Conservation (phyloP, 2,797 vertebrate genomes). For the Anableps anableps region DNA sequence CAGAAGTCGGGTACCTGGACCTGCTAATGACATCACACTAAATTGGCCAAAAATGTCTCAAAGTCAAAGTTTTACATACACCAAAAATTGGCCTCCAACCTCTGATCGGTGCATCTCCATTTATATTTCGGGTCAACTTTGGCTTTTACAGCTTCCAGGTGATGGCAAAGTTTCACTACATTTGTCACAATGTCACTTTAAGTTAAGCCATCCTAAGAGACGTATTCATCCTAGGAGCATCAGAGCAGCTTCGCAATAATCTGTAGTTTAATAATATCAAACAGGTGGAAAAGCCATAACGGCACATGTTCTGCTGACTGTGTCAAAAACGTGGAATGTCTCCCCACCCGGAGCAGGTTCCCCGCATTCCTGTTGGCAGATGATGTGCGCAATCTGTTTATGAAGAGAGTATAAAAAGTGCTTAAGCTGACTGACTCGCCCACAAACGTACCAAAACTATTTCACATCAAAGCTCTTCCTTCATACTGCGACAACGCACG, state of each 20-base stretch:
- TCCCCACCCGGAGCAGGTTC: conserved; percentile 33
- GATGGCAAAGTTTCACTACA: background rate
- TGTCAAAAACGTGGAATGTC: conserved; percentile 24
- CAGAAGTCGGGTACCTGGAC: background rate
- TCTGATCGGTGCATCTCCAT: background rate
- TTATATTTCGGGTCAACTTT: background rate
- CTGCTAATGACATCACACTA: too few relatives aligned
- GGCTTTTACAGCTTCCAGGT: background rate
- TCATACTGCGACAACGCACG: conserved; percentile 61
- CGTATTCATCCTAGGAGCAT: conserved; percentile 1
- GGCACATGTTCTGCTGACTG: background rate
- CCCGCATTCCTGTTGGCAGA: conserved; percentile 46
- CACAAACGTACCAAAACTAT: conserved; percentile 46
- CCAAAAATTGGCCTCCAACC: background rate
- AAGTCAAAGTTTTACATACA: too few relatives aligned
- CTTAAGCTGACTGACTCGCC: conserved; percentile 48
- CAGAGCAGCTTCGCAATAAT: conserved; percentile 74
- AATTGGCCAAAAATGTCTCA: background rate
- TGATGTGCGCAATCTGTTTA: conserved; percentile 28
- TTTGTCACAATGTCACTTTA: background rate
- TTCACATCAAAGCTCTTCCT: conserved; percentile 70
- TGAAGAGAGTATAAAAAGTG: conserved; percentile 71
- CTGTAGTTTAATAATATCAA: conserved; percentile 11
- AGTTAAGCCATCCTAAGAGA: background rate
- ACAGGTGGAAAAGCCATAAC: conserved; percentile 61